phyloP scores from a whole-genome alignment of 2,888 invertebrate genomes.

The Patella depressa region DNA sequence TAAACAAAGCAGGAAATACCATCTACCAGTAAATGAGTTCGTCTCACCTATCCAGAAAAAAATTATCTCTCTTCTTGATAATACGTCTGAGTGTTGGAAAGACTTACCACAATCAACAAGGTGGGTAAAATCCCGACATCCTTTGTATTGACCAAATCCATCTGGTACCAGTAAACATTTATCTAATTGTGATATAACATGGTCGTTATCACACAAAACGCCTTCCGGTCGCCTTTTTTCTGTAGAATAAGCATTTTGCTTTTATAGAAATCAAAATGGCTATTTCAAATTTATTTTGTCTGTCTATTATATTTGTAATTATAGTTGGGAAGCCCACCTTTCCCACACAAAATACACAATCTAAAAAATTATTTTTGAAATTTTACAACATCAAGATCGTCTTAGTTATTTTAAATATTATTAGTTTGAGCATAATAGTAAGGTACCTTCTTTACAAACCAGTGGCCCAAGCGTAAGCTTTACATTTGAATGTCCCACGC shows the following conservation, averaged over 20 bases:
- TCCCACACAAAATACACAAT: no score
- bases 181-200: constrained; percentile 3
- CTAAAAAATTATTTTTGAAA: no score
- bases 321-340: no score
- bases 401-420: no score
- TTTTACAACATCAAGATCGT: no score
- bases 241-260: neutral
- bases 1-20: no score
- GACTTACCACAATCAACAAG: constrained; percentile 17
- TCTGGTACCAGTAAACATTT: constrained; percentile 9
- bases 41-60: no score
- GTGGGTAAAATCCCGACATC: constrained; percentile 20
- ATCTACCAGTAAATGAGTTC: no score
- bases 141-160: neutral
- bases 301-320: no score
- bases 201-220: constrained; percentile 13
- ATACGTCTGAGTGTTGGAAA: neutral
- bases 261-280: no score
- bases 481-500: neutral
- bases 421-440: neutral
- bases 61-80: no score
- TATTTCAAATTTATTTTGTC: no score
- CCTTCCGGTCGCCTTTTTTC: neutral
- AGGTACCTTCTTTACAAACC: neutral
- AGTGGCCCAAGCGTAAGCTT: neutral